Conservation (phyloP, 2,888 invertebrate genomes). For the Horisme vitalbata region DNA sequence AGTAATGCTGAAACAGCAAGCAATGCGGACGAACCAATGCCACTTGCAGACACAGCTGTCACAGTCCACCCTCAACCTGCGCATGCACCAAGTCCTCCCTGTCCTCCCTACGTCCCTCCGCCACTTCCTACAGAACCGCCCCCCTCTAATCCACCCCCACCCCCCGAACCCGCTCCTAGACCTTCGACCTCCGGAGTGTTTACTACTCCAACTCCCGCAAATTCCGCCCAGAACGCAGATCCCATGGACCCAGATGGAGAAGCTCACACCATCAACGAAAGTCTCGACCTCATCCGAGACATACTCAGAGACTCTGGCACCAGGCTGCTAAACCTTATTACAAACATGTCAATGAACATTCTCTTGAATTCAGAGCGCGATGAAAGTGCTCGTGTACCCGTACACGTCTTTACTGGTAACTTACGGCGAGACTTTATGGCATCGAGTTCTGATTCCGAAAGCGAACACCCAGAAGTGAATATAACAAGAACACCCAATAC, state of each 20-base stretch:
- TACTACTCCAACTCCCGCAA: slow-evolving; percentile 60
- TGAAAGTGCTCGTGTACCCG: slow-evolving; percentile 50
- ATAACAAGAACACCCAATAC: slow-evolving; percentile 68
- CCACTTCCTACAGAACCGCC: slow-evolving; percentile 23
- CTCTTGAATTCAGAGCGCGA: slow-evolving; percentile 54
- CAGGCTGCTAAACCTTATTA: slow-evolving; percentile 70
- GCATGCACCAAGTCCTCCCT: slow-evolving; percentile 10
- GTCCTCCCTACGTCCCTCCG: slow-evolving; percentile 21
- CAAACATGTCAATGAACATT: slow-evolving; percentile 72
- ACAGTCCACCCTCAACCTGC: slow-evolving; percentile 8
- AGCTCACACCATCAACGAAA: slow-evolving; percentile 71
- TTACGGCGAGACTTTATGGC: slow-evolving; percentile 55
- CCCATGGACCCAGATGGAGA: slow-evolving; percentile 48
- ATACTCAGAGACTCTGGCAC: slow-evolving; percentile 76
- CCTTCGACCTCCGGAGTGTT: slow-evolving; percentile 52
- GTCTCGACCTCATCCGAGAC: slow-evolving; percentile 72
- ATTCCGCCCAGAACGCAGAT: slow-evolving; percentile 23
- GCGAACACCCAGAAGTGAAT: slow-evolving; percentile 70
- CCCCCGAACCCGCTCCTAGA: slow-evolving; percentile 33
- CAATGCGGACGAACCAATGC: not conserved
- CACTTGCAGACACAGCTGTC: not conserved
- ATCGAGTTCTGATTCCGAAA: slow-evolving; percentile 72
- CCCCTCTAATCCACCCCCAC: slow-evolving; percentile 32
- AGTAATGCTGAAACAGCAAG: not conserved
- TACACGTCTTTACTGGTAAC: slow-evolving; percentile 50